Percentiles rank a stretch among this genome's conserved stretches.
Evolutionary conservation across 2,113 vertebrate species (phyloP).

Genomic region (Rhynchomys soricoides): DNA sequence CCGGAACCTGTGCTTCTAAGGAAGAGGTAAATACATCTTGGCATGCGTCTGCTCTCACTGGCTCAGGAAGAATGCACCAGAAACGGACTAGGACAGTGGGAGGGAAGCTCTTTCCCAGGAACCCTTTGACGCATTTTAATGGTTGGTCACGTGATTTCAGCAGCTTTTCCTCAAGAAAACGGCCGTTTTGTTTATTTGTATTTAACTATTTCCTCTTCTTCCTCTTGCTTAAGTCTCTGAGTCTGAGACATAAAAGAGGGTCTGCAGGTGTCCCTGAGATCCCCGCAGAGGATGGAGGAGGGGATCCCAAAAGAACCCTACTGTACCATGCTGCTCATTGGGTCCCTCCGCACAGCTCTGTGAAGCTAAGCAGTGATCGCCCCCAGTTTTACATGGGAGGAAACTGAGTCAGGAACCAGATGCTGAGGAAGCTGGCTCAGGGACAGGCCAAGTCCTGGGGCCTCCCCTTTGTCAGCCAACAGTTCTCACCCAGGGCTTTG

Average conservation of each 20-base stretch:
- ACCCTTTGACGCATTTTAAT: not conserved
- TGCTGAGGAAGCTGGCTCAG: not conserved
- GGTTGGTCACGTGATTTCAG: not conserved
- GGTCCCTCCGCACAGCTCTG: not conserved
- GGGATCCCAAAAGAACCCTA: not conserved
- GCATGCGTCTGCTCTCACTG: not conserved
- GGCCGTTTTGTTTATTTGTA: not conserved
- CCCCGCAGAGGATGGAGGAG: not conserved
- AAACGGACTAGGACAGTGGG: not conserved
- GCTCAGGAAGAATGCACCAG: not conserved
- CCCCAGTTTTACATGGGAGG: not conserved
- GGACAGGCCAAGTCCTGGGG: too few species aligned
- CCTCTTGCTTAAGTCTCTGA: not conserved
- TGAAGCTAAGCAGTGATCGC: not conserved
- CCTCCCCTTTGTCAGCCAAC: not conserved
- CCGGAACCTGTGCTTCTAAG: not conserved
- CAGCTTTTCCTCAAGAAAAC: not conserved
- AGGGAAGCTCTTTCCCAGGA: not conserved
- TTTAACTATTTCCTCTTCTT: not conserved
- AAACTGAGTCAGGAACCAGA: slow-evolving; percentile 31
- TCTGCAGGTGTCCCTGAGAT: not conserved
- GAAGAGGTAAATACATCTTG: not conserved
- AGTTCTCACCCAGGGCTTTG: not conserved
- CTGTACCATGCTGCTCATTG: not conserved
- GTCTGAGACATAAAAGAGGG: not conserved